Percentiles rank a stretch among this genome's conserved stretches.
These are phyloP conservation scores for Tetrao urogallus DNA, from an alignment of 2,113 vertebrate genomes.

Conservation along the genomic window DNA sequence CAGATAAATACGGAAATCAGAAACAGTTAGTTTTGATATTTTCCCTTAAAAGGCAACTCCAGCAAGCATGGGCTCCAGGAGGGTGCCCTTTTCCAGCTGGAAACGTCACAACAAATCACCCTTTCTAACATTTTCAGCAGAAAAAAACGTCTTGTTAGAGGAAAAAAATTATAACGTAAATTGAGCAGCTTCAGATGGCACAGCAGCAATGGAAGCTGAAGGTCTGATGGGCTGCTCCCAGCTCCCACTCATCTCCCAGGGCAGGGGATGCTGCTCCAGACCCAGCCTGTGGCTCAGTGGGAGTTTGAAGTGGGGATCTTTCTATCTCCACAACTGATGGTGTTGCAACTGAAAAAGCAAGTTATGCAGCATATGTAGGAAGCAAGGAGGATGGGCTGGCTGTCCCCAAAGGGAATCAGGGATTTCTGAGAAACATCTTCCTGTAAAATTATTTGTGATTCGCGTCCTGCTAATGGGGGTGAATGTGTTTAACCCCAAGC, in stretches of 20 bases:
- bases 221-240: not conserved
- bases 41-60: slow-evolving; percentile 21
- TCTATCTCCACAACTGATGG: slow-evolving; percentile 54
- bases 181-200: not conserved
- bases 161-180: not conserved
- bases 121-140: not conserved
- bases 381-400: slow-evolving; percentile 40
- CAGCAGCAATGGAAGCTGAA: not conserved
- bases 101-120: not conserved
- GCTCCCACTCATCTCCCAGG: not conserved
- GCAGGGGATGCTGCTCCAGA: not conserved
- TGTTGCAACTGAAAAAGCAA: not conserved
- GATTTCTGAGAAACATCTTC: slow-evolving; percentile 52
- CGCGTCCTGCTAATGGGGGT: not conserved
- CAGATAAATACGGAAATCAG: not conserved
- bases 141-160: fast-evolving
- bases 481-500: not conserved
- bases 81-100: not conserved
- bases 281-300: not conserved
- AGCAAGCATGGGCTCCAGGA: not conserved
- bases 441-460: not conserved
- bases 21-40: not conserved
- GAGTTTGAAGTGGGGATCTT: not conserved
- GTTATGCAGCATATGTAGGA: slow-evolving; percentile 27
- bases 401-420: slow-evolving; percentile 40